A percentile compares a stretch with the other conserved stretches of the same genome.
These are phyloP conservation scores for Pteromalus puparum DNA, from an alignment of 1,140 invertebrate species.

Conservation along the genomic window DNA sequence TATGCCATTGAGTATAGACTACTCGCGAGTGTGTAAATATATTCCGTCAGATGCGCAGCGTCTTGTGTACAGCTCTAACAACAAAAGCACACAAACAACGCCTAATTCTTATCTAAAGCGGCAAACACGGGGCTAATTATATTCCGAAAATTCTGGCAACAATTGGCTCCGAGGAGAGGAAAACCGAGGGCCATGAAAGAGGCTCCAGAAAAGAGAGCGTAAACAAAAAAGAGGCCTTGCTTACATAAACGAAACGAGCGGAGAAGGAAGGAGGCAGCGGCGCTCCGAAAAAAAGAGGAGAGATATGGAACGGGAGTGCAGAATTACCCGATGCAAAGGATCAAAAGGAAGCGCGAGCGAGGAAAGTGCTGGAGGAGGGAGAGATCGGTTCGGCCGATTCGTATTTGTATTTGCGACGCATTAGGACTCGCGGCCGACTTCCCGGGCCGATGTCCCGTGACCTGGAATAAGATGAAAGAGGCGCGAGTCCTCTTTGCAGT, in stretches of 20 bases:
- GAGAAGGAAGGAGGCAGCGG: not conserved
- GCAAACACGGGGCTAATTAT: conserved; percentile 8
- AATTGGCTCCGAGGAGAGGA: not conserved
- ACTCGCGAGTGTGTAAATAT: no score
- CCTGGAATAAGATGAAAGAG: conserved; percentile 62
- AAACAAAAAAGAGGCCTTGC: not conserved
- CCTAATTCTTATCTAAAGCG: no score
- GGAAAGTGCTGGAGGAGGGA: not conserved
- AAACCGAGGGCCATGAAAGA: not conserved
- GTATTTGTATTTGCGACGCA: conserved; percentile 58
- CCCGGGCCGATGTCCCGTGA: conserved; percentile 53
- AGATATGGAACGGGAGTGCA: not conserved
- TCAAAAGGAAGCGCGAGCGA: conserved; percentile 11
- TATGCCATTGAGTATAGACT: no score
- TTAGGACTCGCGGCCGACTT: conserved; percentile 54
- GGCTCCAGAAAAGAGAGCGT: not conserved
- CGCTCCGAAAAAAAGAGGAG: not conserved
- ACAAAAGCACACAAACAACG: no score
- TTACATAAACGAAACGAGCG: not conserved
- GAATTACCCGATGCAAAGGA: not conserved
- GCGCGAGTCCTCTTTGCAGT: not conserved
- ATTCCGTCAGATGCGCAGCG: no score
- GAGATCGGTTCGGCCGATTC: conserved; percentile 59
- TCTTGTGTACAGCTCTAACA: no score
- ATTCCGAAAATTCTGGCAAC: not conserved